A percentile compares a stretch with the other conserved stretches of the same genome.
These are phyloP conservation scores for Oreochromis grahami DNA, from an alignment of 2,797 vertebrate species.

Conservation along the genomic window DNA sequence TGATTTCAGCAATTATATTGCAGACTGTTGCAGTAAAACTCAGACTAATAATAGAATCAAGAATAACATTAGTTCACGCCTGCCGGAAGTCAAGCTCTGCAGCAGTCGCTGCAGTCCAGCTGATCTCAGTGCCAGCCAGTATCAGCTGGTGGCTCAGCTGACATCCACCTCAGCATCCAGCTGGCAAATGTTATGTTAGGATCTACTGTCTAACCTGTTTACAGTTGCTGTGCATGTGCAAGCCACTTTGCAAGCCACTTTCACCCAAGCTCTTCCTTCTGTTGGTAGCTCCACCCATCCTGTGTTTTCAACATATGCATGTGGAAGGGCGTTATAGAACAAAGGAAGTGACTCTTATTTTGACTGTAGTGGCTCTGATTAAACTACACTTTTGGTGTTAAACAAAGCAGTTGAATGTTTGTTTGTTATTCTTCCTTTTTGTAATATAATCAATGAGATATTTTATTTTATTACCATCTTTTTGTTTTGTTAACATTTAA, in stretches of 20 bases:
- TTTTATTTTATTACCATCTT: background rate
- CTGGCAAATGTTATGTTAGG: background rate
- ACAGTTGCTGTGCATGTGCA: background rate
- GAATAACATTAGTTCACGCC: background rate
- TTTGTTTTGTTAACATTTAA: background rate
- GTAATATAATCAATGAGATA: background rate
- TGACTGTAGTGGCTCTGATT: background rate
- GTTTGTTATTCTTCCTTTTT: background rate
- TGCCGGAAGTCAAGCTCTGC: background rate
- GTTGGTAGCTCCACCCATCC: background rate
- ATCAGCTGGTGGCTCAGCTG: background rate
- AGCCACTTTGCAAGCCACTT: background rate
- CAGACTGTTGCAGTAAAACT: background rate
- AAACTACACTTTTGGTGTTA: background rate
- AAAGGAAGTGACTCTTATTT: background rate
- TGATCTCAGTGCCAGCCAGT: background rate
- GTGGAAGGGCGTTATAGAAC: background rate
- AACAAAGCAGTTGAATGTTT: background rate
- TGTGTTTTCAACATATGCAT: background rate
- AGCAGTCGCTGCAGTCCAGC: background rate
- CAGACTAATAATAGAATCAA: background rate
- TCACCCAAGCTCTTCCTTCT: background rate
- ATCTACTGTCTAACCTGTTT: background rate
- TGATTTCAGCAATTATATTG: background rate
- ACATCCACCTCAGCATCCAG: background rate